Evolutionary conservation across 2,888 invertebrate species (phyloP), one percentile per base, ranked within the genome.

Genomic region (Agrochola litura): DNA sequence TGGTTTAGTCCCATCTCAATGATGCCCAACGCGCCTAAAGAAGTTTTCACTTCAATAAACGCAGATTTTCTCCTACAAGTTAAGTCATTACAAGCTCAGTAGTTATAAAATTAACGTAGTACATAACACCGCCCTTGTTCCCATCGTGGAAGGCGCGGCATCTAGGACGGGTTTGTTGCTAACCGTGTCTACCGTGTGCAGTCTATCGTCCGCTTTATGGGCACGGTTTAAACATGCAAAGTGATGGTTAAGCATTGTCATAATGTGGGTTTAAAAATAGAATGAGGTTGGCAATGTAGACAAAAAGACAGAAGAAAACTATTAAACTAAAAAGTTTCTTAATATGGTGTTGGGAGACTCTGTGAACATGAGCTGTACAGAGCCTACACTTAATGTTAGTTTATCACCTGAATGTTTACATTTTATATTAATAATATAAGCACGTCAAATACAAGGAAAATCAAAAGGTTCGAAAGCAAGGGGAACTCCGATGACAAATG

Each of bases 131-230:
- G 80, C 76, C 85, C 88, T 81, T 83, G 74, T 86, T 88, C 83
- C 79, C 79, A 64, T 56, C 79, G 74, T 60, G 68, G 63, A 77
- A 77, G 85, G 79, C 69, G 82, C 69, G 86, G 87, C 81, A 81
- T 79, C 79, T 89, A 79, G 83, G 85, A 82, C 89, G 82, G 83
- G 84, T 81, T 77, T 78, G 87, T 88, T 82, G 69, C 82, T 76
- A 77, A 79, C 68, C 74, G 52, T 56, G 37, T 72, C 58, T 76
- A 56, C 63, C 6, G 58, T 78, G 46, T 65, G 64, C 37, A 77
- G 63, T 82, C 72, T 54, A 67, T 65, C 56, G 66, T 75, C 46
- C n/a, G 73, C 70, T 77, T 73, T 81, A 77, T 84, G 78, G 56
- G 71, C 74, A 83, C 63, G 54, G 58, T 85, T 76, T 64, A 43